These are phyloP conservation scores for Panagrolaimus sp. DNA, from an alignment of 1,140 invertebrate genomes.

Conservation along the genomic window DNA sequence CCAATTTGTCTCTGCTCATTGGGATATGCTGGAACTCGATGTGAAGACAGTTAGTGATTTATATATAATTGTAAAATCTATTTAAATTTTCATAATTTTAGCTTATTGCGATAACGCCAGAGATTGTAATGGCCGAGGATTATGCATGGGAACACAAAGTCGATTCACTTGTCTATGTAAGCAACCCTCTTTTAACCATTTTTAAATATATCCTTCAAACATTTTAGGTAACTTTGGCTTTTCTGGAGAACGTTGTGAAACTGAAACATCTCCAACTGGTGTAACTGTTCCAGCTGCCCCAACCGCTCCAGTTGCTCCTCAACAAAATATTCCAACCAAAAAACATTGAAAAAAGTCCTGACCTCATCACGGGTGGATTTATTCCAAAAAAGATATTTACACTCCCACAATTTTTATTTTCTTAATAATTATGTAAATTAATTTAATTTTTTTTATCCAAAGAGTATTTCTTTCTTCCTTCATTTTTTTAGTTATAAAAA, in stretches of 20 bases:
- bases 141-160: conserved; percentile 22
- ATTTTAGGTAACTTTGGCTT: neutral
- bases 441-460: too few relatives aligned
- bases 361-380: too few relatives aligned
- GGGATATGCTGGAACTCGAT: conserved; percentile 19
- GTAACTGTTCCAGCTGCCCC: neutral
- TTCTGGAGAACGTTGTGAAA: neutral
- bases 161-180: conserved; percentile 27
- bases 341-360: too few relatives aligned
- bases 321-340: too few relatives aligned
- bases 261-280: neutral
- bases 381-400: too few relatives aligned
- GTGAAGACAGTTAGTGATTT: conserved; percentile 20
- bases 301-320: neutral
- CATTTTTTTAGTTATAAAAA: too few relatives aligned
- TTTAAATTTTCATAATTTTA: conserved; percentile 13
- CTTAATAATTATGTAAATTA: too few relatives aligned
- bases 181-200: too few relatives aligned
- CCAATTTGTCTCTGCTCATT: conserved; percentile 19
- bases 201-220: too few relatives aligned
- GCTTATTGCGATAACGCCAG: conserved; percentile 19
- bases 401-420: too few relatives aligned
- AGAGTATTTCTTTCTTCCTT: too few relatives aligned
- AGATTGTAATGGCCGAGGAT: conserved; percentile 25
- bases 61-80: neutral